Evolutionary conservation across 2,888 invertebrate species (phyloP).

Genomic region (Hemaris fuciformis): DNA sequence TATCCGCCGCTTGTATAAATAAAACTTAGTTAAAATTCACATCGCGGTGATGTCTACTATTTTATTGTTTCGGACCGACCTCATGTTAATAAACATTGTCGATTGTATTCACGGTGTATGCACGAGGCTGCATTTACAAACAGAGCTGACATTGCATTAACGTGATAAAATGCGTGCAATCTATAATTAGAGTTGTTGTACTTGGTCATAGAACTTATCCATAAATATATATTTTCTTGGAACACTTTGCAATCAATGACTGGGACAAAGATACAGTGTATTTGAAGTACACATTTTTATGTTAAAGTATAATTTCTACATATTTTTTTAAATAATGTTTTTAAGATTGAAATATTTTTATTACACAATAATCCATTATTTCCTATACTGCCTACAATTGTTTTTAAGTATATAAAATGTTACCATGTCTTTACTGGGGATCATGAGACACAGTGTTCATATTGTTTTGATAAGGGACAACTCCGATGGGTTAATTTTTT

Average conservation of each 20-base stretch:
- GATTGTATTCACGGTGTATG: background rate
- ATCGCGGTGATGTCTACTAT: background rate
- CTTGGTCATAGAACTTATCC: background rate
- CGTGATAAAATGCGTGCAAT: slow-evolving; percentile 4
- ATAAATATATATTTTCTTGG: slow-evolving; percentile 3
- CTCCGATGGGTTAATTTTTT: too few relatives aligned
- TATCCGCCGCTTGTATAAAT: background rate
- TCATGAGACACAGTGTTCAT: too few relatives aligned
- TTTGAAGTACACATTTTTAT: too few relatives aligned
- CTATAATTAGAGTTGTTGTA: slow-evolving; percentile 1
- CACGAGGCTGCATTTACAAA: slow-evolving; percentile 12
- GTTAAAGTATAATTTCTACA: too few relatives aligned
- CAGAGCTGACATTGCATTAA: slow-evolving; percentile 14
- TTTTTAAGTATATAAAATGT: too few relatives aligned
- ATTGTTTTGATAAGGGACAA: too few relatives aligned
- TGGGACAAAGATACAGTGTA: too few relatives aligned
- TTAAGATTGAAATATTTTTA: too few relatives aligned
- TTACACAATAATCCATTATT: too few relatives aligned
- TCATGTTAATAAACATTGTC: slow-evolving; percentile 7
- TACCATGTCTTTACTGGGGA: too few relatives aligned
- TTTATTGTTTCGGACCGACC: background rate
- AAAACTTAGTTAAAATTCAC: background rate
- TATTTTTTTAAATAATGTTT: too few relatives aligned
- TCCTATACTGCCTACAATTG: too few relatives aligned
- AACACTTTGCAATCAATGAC: background rate